These are phyloP conservation scores for Karalla daura DNA, from an alignment of 2,797 vertebrate species.

Conservation along the genomic window DNA sequence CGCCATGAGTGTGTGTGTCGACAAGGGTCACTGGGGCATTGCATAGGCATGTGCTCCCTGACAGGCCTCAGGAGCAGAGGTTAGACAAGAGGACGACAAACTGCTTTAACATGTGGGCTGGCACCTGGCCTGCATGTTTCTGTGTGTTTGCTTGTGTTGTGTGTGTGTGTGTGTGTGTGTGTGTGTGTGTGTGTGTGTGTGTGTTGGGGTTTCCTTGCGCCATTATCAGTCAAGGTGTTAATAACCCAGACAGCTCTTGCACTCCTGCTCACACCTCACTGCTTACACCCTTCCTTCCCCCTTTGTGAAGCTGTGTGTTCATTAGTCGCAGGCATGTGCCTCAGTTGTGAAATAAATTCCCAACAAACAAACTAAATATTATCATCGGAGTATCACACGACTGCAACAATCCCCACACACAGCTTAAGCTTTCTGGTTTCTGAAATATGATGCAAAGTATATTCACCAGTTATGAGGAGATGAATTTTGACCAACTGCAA, in stretches of 20 bases:
- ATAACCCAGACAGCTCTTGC: conserved; percentile 63
- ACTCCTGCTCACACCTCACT: conserved; percentile 34
- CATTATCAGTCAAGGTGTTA: conserved; percentile 65
- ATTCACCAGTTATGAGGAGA: not conserved
- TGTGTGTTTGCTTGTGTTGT: too few relatives aligned
- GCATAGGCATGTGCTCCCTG: conserved; percentile 79
- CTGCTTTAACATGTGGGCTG: conserved; percentile 76
- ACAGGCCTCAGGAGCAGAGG: conserved; percentile 72
- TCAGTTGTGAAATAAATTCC: not conserved
- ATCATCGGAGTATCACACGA: too few relatives aligned
- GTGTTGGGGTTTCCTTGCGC: conserved; percentile 47
- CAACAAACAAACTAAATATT: too few relatives aligned
- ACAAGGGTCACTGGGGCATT: conserved; percentile 77
- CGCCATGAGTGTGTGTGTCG: conserved; percentile 32
- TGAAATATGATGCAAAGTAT: not conserved
- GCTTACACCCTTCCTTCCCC: not conserved
- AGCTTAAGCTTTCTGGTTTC: too few relatives aligned
- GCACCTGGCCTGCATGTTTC: conserved; percentile 58
- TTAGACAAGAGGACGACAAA: conserved; percentile 77
- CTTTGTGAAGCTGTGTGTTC: not conserved
- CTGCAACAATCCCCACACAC: too few relatives aligned
- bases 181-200: conserved; percentile 48
- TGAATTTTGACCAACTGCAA: not conserved
- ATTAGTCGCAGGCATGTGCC: not conserved
- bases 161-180: conserved; percentile 51